phyloP scores from a whole-genome alignment of 2,888 invertebrate genomes.

The Allygus modestus region DNA sequence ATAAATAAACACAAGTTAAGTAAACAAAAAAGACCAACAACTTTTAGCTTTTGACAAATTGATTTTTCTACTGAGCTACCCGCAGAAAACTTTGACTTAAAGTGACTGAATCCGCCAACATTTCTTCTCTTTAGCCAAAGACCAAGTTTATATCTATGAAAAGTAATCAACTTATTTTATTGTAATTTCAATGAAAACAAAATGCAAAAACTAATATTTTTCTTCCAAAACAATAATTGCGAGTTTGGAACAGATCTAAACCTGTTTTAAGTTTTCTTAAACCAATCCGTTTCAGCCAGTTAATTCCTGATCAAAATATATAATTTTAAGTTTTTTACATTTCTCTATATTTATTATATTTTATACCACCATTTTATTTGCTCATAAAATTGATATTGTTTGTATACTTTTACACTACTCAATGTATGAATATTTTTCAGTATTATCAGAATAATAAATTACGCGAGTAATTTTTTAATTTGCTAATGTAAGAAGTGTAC shows the following conservation, averaged over 20 bases:
- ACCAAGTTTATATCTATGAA: too few relatives aligned
- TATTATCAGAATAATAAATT: neutral
- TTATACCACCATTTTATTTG: slow-evolving; percentile 9
- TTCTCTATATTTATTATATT: neutral
- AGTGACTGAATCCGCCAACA: too few relatives aligned
- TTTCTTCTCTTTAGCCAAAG: too few relatives aligned
- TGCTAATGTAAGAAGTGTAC: neutral
- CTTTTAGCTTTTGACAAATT: too few relatives aligned
- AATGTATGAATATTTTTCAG: neutral
- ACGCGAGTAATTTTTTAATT: neutral
- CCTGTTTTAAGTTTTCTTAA: neutral
- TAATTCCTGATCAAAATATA: slow-evolving; percentile 14
- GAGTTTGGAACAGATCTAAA: neutral
- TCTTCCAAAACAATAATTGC: neutral
- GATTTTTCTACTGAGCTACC: too few relatives aligned
- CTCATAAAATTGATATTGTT: slow-evolving; percentile 39
- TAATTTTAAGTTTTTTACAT: slow-evolving; percentile 25
- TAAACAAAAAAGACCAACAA: too few relatives aligned
- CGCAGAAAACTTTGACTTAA: too few relatives aligned
- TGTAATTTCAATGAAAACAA: too few relatives aligned
- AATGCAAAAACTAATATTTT: neutral
- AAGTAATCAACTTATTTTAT: too few relatives aligned
- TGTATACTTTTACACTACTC: slow-evolving; percentile 12
- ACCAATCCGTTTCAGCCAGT: slow-evolving; percentile 22
- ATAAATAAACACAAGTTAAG: too few relatives aligned